Evolutionary conservation across 2,888 invertebrate genomes (phyloP), one percentile per base, ranked within the genome.

Genomic region (Tenthredo distinguenda): DNA sequence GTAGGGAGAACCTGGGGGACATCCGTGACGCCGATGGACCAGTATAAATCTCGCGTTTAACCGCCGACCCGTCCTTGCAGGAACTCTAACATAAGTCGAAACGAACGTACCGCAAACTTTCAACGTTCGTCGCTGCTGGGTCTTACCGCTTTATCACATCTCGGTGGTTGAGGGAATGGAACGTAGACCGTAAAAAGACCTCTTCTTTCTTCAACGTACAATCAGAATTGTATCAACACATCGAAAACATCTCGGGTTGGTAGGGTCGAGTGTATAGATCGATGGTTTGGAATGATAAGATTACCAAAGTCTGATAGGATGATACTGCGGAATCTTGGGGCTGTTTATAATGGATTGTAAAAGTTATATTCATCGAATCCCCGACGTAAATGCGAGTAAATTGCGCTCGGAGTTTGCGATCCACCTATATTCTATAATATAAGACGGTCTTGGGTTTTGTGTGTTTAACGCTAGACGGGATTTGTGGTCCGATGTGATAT

Each of bases 401-500:
- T 74, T 74, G 72, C 10, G 43, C 43, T 74, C 10, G 21, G 40
- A n/a, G 62, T 40, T 81, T 37, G 37, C 62, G 31, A 58, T 62
- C 58, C 62, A 62, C 40, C 58, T 81, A 81, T 62, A 37, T 81
- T 62, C 58, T 62, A 81, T 62, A 81, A 81, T 81, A 81, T 81
- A 62, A 81, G 81, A 81, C 58, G 58, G 83, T 83, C 71, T 47
- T 47, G 68, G 83, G 71, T 83, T 34, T 68, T 83, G 83, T 83
- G 87, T 87, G 88, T 87, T 85, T 82, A 82, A 58, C 55, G 85
- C 79, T 58, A 34, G 40, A 71, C 88, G 88, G 86, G 89, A 91
- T 91, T 92, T 91, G 91, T 91, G 89, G 90, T 86, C 88, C 90
- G 88, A 91, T 90, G 90, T 91, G 92, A 92, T 92, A 90, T 91